These are phyloP conservation scores for Chrysochloris asiatica DNA, from an alignment of 2,113 vertebrate genomes.

Conservation along the genomic window DNA sequence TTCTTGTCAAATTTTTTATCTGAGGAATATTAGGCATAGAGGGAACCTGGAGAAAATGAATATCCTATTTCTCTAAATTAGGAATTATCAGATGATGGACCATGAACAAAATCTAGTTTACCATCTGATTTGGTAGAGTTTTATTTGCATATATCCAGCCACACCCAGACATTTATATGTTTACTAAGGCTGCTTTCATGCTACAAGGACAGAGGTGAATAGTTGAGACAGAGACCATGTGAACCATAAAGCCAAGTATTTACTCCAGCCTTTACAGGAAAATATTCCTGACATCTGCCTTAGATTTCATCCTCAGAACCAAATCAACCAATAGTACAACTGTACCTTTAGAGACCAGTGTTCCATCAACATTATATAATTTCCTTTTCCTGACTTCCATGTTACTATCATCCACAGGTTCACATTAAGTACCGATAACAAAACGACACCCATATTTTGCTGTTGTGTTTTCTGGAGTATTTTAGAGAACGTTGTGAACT, in stretches of 20 bases:
- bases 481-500: not conserved
- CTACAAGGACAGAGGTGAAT: not conserved
- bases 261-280: no score
- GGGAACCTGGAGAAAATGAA: not conserved
- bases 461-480: not conserved
- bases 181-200: not conserved
- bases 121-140: not conserved
- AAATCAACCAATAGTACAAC: no score
- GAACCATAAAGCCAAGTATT: no score
- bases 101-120: not conserved
- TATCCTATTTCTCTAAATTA: not conserved
- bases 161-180: not conserved
- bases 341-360: no score
- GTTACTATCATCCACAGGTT: not conserved
- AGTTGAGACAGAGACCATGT: not conserved
- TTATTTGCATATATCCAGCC: not conserved
- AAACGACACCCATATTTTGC: not conserved
- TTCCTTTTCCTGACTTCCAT: not conserved
- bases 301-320: no score
- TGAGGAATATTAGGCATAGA: not conserved
- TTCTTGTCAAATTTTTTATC: not conserved
- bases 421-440: not conserved
- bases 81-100: not conserved
- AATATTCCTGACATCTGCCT: no score
- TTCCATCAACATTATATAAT: no score